A percentile compares a stretch with the other conserved stretches of the same genome.
Conservation (phyloP, 1,140 invertebrate species). For the Atta texana region DNA sequence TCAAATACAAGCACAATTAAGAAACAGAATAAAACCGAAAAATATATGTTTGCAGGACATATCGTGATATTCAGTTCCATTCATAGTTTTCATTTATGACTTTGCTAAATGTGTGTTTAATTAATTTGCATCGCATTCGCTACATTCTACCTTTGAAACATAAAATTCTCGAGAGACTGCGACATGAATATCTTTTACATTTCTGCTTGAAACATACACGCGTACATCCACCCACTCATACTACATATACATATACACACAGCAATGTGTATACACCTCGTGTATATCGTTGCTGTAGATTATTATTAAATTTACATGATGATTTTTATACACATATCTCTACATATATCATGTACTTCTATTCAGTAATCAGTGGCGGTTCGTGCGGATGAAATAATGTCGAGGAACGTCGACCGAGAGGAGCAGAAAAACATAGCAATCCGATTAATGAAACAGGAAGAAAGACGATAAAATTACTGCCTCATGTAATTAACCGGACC, state of each 20-base stretch:
- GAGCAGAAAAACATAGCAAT: not conserved
- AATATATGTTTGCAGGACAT: not conserved
- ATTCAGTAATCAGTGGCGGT: constrained; percentile 22
- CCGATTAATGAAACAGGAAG: not conserved
- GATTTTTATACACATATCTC: constrained; percentile 12
- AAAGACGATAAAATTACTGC: constrained; percentile 20
- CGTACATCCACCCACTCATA: not conserved
- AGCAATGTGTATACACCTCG: constrained; percentile 10
- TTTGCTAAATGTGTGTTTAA: not conserved
- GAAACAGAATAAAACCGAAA: not conserved
- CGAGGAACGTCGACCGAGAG: constrained; percentile 3
- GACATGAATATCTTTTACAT: constrained; percentile 20
- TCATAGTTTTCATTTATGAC: constrained; percentile 1
- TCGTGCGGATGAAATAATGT: constrained; percentile 1
- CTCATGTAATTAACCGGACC: constrained; percentile 13
- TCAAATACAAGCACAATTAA: not conserved
- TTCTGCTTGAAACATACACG: constrained; percentile 4
- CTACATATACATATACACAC: not conserved
- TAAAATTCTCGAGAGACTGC: not conserved
- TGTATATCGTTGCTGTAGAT: not conserved
- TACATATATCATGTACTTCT: constrained; percentile 18
- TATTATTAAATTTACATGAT: constrained; percentile 26
- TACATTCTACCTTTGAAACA: not conserved
- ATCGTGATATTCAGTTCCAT: not conserved
- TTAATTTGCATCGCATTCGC: constrained; percentile 3